Conservation (phyloP, 2,797 vertebrate genomes). For the Hemitrygon akajei region DNA sequence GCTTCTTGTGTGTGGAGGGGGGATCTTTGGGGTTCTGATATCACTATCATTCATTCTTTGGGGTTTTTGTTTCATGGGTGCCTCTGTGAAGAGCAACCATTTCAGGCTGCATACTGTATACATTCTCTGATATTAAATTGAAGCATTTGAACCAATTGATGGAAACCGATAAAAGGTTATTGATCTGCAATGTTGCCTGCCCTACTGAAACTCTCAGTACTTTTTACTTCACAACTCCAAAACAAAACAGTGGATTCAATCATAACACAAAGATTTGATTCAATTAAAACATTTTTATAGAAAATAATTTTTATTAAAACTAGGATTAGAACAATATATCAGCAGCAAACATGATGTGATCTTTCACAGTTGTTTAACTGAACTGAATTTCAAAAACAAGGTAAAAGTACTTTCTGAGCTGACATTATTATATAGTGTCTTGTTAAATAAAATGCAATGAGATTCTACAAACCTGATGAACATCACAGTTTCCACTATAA, state of each 20-base stretch:
- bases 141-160: no score
- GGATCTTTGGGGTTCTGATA: no score
- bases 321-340: constrained; percentile 14
- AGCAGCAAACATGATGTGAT: background rate
- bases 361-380: background rate
- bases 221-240: background rate
- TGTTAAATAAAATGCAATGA: background rate
- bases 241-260: background rate
- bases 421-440: background rate
- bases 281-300: background rate
- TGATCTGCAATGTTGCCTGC: no score
- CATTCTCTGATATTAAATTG: no score
- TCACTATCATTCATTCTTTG: no score
- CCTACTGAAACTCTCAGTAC: no score
- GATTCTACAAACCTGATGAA: background rate
- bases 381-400: constrained; percentile 1
- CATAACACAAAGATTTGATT: background rate
- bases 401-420: background rate
- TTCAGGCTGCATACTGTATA: no score
- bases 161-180: no score
- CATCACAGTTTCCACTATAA: background rate
- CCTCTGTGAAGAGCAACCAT: no score
- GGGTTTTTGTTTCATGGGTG: no score
- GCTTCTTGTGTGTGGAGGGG: no score
- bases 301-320: background rate